A percentile compares a stretch with the other conserved stretches of the same genome.
These are phyloP conservation scores for Remorina albescens DNA, from an alignment of 2,797 vertebrate genomes.

Conservation along the genomic window DNA sequence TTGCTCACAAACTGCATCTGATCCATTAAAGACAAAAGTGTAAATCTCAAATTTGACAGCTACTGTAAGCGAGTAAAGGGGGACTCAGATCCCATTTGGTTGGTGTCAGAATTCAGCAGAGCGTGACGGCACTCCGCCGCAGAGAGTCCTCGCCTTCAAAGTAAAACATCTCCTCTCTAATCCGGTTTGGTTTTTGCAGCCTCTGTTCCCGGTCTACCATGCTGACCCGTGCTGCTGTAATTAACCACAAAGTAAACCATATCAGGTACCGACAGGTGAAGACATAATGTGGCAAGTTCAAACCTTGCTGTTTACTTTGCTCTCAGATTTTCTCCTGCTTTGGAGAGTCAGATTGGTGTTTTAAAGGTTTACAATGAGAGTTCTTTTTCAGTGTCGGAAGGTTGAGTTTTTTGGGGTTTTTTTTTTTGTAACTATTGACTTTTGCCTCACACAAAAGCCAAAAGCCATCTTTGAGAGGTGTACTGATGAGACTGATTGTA, in stretches of 20 bases:
- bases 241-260: not conserved
- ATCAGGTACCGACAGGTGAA: not conserved
- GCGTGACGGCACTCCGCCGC: not conserved
- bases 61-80: not conserved
- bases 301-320: not conserved
- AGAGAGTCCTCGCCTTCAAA: not conserved
- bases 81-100: not conserved
- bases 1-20: not conserved
- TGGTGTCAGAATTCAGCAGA: not conserved
- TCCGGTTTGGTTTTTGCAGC: not conserved
- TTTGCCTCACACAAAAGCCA: slow-evolving; percentile 24
- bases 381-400: not conserved
- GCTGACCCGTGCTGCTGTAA: too few species aligned
- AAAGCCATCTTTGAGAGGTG: slow-evolving; percentile 44
- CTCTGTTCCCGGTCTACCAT: not conserved
- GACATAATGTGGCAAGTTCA: not conserved
- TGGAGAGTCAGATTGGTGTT: too few species aligned
- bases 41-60: not conserved
- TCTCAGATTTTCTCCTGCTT: not conserved
- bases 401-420: not conserved
- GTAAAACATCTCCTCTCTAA: not conserved
- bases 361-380: not conserved
- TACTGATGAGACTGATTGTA: slow-evolving; percentile 56
- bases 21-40: too few species aligned
- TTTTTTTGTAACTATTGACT: not conserved